Base-by-base conservation (phyloP, 2,888 invertebrate species). In the Laspeyria flexula region DNA sequence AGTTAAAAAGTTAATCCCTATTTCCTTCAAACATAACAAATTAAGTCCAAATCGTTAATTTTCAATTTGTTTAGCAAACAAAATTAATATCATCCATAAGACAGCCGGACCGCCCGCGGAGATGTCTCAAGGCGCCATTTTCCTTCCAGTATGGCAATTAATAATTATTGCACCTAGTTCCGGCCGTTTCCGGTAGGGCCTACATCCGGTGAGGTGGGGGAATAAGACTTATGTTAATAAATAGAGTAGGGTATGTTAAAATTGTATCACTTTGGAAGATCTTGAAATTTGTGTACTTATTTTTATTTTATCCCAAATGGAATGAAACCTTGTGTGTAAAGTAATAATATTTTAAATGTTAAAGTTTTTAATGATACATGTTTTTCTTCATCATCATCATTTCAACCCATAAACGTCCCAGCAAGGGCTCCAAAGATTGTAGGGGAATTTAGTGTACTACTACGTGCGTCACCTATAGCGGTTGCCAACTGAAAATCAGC, bases 131-230 rank as follows among this genome's bases (percentile, higher is more conserved):
- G 86, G 76, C 77, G 69, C 56, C 72, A 65, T 79, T 77, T 76
- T 75, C 64, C 81, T 79, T 75, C 58, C 68, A 77, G 78, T 66
- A 75, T 65, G 76, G 86, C 88, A 88, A 90, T 91, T 90, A 90
- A 91, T 90, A 90, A 91, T 90, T 88, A 90, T 90, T 87, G 83
- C 89, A 84, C 84, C 80, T 81, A 86, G 82, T 87, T 90, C 89
- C 89, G 88, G 85, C 71, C 68, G 74, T 75, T 79, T 88, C 84
- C 84, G 76, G 83, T 60, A 78, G 76, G 80, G 65, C 79, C 65
- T 73, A 75, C 75, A 77, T 88, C 87, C 88, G 79, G 76, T 51
- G 61, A 60, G 64, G 55, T 50, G 34, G 50, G 46, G 53, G 67
- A 69, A 62, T 76, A 76, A 78, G 78, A 30, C 73, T 81, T 78